Base-by-base conservation (phyloP, 2,797 vertebrate genomes). In the Knipowitschia caucasica region DNA sequence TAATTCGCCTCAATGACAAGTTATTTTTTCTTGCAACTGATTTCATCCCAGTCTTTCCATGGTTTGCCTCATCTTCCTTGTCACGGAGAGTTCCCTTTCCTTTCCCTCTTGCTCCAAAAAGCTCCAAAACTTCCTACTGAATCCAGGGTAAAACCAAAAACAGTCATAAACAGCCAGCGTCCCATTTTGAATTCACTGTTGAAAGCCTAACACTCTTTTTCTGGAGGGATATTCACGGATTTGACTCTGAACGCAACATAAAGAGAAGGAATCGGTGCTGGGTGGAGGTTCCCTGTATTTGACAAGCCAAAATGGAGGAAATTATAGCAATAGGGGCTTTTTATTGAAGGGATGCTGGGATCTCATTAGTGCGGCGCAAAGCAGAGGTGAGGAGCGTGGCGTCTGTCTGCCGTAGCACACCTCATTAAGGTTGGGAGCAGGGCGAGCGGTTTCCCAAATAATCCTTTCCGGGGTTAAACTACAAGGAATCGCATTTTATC, bases 341-440 rank as follows among this genome's bases (percentile, higher is more conserved):
- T 77, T 66, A 53, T 69, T 65, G 59, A 63, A 54, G 69, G 61
- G 59, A 62, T 77, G 73, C 76, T 71, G 77, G 51, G 69, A 73
- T 79, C 71, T 83, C 78, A 82, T 82, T 81, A 84, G 74, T 31
- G 18, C 1, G 36, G 58, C 49, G 74, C 50, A 52, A 67, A 70
- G 52, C 40, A 31, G 34, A 64, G 42, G 61, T 60, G 70, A 72
- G 60, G 64, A 27, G 52, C 71, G 35, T 50, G 69, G 39, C 1
- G n/a, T 53, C 60, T 74, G 49, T 60, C 73, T 61, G 58, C 73
- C 71, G 67, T 51, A 73, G 59, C 68, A 56, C 60, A 7, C 58
- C 61, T 81, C 81, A 85, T 82, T 81, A 68, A 64, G 33, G 39
- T 55, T 52, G 54, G 70, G 51, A 78, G 66, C 51, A 78, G 62